Evolutionary conservation across 2,888 invertebrate species (phyloP).

Genomic region (Arctia plantaginis): DNA sequence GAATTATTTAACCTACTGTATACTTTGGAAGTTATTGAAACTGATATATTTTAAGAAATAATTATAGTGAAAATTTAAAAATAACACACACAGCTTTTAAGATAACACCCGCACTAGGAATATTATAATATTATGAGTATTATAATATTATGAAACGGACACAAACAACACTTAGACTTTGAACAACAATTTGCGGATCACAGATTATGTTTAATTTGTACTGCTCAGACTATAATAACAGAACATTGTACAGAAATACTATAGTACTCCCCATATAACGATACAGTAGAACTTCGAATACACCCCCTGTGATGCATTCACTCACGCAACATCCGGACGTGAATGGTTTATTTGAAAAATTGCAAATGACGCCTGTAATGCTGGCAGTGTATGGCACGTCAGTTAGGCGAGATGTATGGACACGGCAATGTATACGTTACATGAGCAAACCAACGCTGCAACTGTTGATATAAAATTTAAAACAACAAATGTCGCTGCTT

Average conservation of each 20-base stretch:
- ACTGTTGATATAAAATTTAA: background rate
- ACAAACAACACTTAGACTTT: too few species aligned
- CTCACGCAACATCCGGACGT: conserved; percentile 63
- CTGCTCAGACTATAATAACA: background rate
- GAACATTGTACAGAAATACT: background rate
- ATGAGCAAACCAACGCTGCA: background rate
- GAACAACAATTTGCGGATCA: background rate
- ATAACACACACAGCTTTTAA: too few species aligned
- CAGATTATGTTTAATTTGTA: background rate
- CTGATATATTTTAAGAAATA: too few species aligned
- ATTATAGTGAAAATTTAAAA: too few species aligned
- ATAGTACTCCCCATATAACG: background rate
- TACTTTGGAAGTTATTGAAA: background rate
- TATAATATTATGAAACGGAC: too few species aligned
- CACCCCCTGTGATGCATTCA: conserved; percentile 50
- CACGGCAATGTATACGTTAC: background rate
- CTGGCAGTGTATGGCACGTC: conserved; percentile 30
- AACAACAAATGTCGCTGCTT: background rate
- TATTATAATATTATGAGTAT: too few species aligned
- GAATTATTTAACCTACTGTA: background rate
- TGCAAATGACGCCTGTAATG: conserved; percentile 54
- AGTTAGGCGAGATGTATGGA: conserved; percentile 23
- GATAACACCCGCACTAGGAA: too few species aligned
- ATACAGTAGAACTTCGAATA: conserved; percentile 9
- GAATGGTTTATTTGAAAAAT: conserved; percentile 77